Percentiles rank a stretch among this genome's conserved stretches.
phyloP scores from a whole-genome alignment of 2,113 vertebrate species.

The Neotragus pygmaeus region DNA sequence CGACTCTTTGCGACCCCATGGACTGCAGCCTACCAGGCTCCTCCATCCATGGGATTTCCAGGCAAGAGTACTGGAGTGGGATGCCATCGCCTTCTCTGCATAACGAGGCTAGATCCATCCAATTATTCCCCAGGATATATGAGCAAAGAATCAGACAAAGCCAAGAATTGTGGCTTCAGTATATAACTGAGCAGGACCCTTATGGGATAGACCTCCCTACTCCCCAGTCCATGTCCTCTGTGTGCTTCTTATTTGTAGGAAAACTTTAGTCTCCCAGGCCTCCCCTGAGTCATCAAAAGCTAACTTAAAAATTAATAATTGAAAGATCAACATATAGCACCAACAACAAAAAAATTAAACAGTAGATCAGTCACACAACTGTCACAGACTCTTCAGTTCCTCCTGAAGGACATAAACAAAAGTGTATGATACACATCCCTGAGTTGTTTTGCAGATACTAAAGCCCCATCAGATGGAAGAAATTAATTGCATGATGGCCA shows the following conservation, averaged over 20 bases:
- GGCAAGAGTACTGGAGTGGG: too few relatives aligned
- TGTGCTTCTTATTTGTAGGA: neutral
- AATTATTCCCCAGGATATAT: neutral
- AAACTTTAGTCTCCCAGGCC: neutral
- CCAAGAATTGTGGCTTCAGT: neutral
- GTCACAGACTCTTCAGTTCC: neutral
- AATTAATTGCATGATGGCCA: neutral
- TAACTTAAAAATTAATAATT: neutral
- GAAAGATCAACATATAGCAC: neutral
- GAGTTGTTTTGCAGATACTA: neutral
- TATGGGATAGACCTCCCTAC: neutral
- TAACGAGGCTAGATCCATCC: neutral
- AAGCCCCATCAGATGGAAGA: neutral
- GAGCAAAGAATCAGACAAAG: neutral
- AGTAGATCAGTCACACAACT: neutral
- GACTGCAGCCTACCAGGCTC: too few relatives aligned
- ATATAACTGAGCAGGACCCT: neutral
- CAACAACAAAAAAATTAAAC: neutral
- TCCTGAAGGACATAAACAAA: neutral
- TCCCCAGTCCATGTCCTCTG: neutral
- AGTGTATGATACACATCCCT: neutral
- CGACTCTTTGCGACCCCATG: rapidly evolving
- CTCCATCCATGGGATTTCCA: too few relatives aligned
- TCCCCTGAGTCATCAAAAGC: neutral
- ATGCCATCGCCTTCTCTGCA: too few relatives aligned